Base-by-base conservation (phyloP, 2,888 invertebrate genomes). In the Aspidiotus destructor region DNA sequence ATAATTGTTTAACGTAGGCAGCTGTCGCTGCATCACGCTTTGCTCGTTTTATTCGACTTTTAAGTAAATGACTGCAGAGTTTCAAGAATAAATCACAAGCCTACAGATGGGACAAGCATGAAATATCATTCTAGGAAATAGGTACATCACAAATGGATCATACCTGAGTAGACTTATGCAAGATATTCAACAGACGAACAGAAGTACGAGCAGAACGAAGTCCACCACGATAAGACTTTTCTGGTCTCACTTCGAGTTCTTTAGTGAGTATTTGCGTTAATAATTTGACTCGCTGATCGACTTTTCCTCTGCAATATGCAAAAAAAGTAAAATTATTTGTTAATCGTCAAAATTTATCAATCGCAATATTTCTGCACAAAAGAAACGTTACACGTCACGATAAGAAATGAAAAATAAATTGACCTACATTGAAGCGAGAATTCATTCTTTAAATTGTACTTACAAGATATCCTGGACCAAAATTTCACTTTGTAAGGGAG, bases 181-280 rank as follows among this genome's bases (percentile, higher is more conserved):
- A 82, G 74, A 87, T 84, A 75, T 91, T 90, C 61, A 97, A 83
- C 72, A 96, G 84, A 72, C 86, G 82, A 0, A 96, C 89, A 0
- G 93, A 90, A 71, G 90, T 83, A 64, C 93, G 80, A 0, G 89
- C 87, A 0, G 94, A 90, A 72, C 92, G 83, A 69, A 96, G 78
- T 13, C 85, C 84, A 0, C 95, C 93, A 76, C 95, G 87, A 8
- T 95, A 82, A 64, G 92, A 92, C 78, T 92, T 89, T 75, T 92
- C 93, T 48, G 93, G 92, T 65, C 88, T 87, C 40, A 89, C 70
- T 77, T 93, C 89, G 41, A 97, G 79, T 78, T 97, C 96, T 74
- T 88, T 88, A 73, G 92, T 85, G 57, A 97, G 79, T 64, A 92
- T 90, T 73, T 90, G 89, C n/a, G 90, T 89, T 73, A 97, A 80